These are phyloP conservation scores for Idaea aversata DNA, from an alignment of 2,888 invertebrate genomes.

Conservation along the genomic window DNA sequence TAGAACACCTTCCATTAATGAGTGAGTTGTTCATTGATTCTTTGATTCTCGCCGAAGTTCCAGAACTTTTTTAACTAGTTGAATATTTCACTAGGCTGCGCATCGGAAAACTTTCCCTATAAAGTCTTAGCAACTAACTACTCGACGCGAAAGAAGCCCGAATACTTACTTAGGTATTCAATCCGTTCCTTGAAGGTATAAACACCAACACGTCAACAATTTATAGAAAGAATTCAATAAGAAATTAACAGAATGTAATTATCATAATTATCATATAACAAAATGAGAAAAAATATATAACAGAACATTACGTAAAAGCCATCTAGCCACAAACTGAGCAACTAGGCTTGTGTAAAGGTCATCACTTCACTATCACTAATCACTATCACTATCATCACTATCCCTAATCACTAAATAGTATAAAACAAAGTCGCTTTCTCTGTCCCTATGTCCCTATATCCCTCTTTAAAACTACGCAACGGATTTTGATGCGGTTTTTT, in stretches of 20 bases:
- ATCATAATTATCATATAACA: too few species aligned
- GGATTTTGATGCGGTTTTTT: not conserved
- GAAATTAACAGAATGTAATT: too few species aligned
- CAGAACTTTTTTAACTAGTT: conserved; percentile 48
- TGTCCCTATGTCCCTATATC: too few species aligned
- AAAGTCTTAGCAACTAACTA: conserved; percentile 11
- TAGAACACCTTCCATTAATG: conserved; percentile 3
- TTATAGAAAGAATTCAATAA: too few species aligned
- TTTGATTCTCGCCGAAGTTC: conserved; percentile 32
- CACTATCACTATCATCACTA: too few species aligned
- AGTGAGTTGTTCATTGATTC: conserved; percentile 37
- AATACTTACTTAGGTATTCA: conserved; percentile 21
- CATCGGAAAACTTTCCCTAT: conserved; percentile 43
- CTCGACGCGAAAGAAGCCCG: conserved; percentile 12
- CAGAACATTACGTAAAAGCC: not conserved
- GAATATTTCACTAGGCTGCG: conserved; percentile 52
- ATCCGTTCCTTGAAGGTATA: not conserved
- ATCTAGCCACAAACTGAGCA: too few species aligned
- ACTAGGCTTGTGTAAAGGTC: too few species aligned
- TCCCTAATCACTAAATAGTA: too few species aligned
- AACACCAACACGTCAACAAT: not conserved
- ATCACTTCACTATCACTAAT: too few species aligned
- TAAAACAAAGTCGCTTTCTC: too few species aligned
- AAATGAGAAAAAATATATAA: too few species aligned
- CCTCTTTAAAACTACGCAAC: too few species aligned